These are phyloP conservation scores for Osmerus eperlanus DNA, from an alignment of 2,113 vertebrate genomes.

Conservation along the genomic window DNA sequence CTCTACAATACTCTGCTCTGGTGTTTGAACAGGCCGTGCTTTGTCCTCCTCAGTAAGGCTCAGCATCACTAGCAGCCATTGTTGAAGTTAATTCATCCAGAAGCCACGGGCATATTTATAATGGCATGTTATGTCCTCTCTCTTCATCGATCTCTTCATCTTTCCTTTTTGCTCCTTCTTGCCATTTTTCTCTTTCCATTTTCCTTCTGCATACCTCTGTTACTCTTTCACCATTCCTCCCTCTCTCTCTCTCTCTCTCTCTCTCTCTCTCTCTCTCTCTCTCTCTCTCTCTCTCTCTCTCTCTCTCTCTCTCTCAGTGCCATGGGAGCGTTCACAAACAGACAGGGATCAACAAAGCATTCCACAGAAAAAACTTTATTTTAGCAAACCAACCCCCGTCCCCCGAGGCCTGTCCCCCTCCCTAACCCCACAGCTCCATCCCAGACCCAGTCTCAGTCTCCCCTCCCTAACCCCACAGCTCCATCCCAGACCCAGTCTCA, in stretches of 20 bases:
- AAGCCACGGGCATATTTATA: background rate
- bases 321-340: no score
- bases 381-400: background rate
- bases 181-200: no score
- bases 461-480: background rate
- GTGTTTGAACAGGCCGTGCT: no score
- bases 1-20: background rate
- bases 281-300: background rate
- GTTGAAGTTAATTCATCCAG: no score
- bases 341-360: no score
- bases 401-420: background rate
- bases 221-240: background rate
- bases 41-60: no score
- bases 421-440: background rate
- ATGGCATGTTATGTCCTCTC: background rate
- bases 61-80: background rate
- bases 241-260: background rate
- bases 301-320: background rate
- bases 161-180: no score
- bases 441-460: background rate
- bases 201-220: background rate
- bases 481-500: no score
- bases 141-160: no score
- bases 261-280: background rate
- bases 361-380: no score